Base-by-base conservation (phyloP, 2,797 vertebrate genomes). In the Sebastolobus alascanus region DNA sequence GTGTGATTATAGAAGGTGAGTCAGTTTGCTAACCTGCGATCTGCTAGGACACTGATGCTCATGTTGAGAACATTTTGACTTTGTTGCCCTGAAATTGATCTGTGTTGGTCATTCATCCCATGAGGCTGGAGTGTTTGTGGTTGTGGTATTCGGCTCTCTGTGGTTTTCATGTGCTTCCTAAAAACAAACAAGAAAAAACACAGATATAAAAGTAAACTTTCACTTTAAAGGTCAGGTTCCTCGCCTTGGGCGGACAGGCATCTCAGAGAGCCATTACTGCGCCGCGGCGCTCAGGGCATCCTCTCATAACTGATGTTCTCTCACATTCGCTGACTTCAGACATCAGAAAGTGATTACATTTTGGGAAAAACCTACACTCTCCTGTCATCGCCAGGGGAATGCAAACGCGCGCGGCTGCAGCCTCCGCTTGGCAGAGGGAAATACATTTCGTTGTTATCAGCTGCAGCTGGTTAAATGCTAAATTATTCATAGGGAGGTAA, bases 401-500 rank as follows among this genome's bases (percentile, higher is more conserved):
- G 77, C 68, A 87, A 86, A 93, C 56, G 83, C 18, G 5, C 35
- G 5, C 5, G 2, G 70, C 65, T 56, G 29, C 66, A 61, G 75
- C 80, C 69, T 74, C 71, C 8, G 9, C 72, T 85, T 87, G 82
- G 90, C 83, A 82, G 68, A 75, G 60, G 63, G 75, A 90, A 89
- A 92, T 82, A 61, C 69, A 75, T 89, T 92, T 88, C 6, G 31
- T 80, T 79, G 76, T 90, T 93, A 93, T 94, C 90, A 68, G 89
- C 90, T 83, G 80, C 67, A 87, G 73, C 69, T 92, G 85, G 85
- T 90, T 90, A 90, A 88, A 91, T 89, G 83, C 75, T 89, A 84
- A 93, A 92, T 94, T 93, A 94, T 95, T 94, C 91, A 93, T 91
- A 40, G 84, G 80, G 82, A 84, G 79, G 91, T 84, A 88, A 89